These are phyloP conservation scores for Macrochelys suwanniensis DNA, from an alignment of 2,797 vertebrate genomes.

Conservation along the genomic window DNA sequence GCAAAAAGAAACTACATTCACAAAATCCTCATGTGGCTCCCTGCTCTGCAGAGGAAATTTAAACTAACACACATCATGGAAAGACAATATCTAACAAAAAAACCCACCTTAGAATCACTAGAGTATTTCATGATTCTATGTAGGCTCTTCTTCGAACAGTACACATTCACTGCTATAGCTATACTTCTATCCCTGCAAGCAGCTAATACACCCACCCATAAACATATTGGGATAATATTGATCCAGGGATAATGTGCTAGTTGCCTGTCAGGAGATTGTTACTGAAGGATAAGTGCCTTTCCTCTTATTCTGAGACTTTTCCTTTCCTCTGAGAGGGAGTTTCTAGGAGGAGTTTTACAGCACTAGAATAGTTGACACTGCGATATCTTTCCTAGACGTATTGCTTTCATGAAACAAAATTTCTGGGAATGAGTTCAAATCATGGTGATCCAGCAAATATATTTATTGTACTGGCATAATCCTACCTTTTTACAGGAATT, in stretches of 20 bases:
- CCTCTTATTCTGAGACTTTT: neutral
- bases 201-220: neutral
- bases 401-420: neutral
- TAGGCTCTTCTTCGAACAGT: conserved; percentile 5
- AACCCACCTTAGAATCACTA: neutral
- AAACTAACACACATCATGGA: neutral
- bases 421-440: neutral
- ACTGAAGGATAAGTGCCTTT: accelerated
- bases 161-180: neutral
- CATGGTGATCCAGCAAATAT: neutral
- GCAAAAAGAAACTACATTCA: neutral
- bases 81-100: neutral
- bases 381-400: neutral
- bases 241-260: neutral
- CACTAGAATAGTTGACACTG: neutral
- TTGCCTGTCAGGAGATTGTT: neutral
- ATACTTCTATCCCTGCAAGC: neutral
- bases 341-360: neutral
- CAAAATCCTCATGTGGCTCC: neutral
- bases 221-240: neutral
- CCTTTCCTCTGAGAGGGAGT: neutral
- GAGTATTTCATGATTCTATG: neutral
- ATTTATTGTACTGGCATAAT: neutral
- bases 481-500: neutral
- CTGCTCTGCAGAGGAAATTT: neutral